Percentiles rank a stretch among this genome's conserved stretches.
Conservation (phyloP, 2,888 invertebrate species). For the Meloe dianella region DNA sequence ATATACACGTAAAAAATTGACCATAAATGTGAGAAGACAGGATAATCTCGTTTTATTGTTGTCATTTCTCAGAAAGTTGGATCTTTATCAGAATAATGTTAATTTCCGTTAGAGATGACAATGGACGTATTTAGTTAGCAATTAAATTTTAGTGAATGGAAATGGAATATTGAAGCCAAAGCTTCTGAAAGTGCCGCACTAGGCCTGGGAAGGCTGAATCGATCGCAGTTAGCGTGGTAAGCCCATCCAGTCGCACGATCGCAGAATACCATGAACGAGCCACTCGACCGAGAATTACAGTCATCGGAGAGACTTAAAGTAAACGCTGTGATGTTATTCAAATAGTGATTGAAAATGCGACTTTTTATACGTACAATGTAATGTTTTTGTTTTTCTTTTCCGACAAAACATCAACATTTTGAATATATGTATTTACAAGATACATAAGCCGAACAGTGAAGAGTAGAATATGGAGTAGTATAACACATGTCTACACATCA, state of each 20-base stretch:
- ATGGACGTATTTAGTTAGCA: slow-evolving; percentile 32
- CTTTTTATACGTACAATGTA: background rate
- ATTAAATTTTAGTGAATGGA: slow-evolving; percentile 34
- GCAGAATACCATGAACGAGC: slow-evolving; percentile 42
- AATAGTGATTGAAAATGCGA: background rate
- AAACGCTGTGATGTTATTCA: background rate
- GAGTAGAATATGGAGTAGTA: background rate
- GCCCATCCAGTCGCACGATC: slow-evolving; percentile 46
- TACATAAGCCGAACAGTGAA: background rate
- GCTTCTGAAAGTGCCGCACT: slow-evolving; percentile 43
- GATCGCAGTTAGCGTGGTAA: slow-evolving; percentile 48
- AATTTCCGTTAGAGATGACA: background rate
- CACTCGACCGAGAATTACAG: slow-evolving; percentile 36
- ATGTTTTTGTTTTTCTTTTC: background rate
- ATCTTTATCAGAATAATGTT: background rate
- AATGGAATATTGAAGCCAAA: slow-evolving; percentile 34
- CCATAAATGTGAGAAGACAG: no score
- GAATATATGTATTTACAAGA: no score
- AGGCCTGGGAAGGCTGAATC: slow-evolving; percentile 53
- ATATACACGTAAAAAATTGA: background rate
- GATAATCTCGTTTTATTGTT: background rate
- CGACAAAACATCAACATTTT: no score
- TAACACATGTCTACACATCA: background rate
- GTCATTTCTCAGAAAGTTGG: background rate
- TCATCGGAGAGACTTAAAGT: slow-evolving; percentile 22